phyloP scores from a whole-genome alignment of 2,113 vertebrate species.

The Rutilus rutilus region DNA sequence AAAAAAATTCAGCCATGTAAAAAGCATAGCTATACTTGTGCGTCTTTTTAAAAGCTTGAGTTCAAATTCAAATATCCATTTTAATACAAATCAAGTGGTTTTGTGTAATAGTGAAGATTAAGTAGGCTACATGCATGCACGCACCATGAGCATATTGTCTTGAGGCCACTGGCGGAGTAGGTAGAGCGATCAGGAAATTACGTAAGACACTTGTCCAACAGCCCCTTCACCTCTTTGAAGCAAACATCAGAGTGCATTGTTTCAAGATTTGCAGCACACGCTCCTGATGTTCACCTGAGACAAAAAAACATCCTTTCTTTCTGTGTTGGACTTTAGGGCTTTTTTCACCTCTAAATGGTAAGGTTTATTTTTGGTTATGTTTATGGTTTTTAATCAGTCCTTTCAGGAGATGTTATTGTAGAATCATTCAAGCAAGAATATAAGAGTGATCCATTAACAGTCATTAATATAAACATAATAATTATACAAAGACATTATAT shows the following conservation, averaged over 20 bases:
- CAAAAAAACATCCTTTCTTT: background rate
- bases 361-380: background rate
- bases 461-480: too few relatives aligned
- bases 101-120: background rate
- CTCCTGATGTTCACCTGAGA: background rate
- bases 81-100: background rate
- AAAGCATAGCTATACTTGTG: background rate
- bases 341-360: background rate
- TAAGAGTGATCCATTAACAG: background rate
- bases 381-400: background rate
- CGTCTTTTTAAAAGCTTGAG: background rate
- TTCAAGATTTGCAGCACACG: background rate
- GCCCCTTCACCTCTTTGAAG: background rate
- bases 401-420: background rate
- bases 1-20: background rate
- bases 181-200: background rate
- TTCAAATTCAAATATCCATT: background rate
- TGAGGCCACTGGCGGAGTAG: background rate
- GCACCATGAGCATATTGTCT: background rate
- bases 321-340: background rate
- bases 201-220: background rate
- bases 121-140: background rate
- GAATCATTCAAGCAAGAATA: background rate
- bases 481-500: background rate
- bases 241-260: background rate